phyloP scores from a whole-genome alignment of 2,797 vertebrate species.

The Lutjanus campechanus region DNA sequence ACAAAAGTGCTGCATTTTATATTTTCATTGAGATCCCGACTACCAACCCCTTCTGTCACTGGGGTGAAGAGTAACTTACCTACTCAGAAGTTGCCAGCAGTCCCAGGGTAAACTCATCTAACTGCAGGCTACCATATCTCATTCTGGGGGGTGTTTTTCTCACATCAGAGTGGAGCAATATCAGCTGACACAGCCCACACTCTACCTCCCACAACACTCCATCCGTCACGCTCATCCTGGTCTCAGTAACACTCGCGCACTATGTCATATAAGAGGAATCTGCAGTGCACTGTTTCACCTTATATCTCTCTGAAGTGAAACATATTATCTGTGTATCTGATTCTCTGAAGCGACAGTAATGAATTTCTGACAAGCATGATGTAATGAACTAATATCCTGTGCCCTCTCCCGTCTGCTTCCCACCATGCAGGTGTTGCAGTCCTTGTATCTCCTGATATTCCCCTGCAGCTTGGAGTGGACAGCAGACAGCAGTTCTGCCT shows the following conservation, averaged over 20 bases:
- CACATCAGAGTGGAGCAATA: conserved; percentile 68
- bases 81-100: conserved; percentile 38
- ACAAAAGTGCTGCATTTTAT: too few relatives aligned
- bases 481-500: conserved; percentile 89
- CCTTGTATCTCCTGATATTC: conserved; percentile 84
- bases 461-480: conserved; percentile 88
- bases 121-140: conserved; percentile 56
- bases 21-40: background rate
- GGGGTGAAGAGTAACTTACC: conserved; percentile 45
- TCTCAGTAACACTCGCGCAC: conserved; percentile 66
- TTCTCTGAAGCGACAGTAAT: background rate
- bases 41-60: conserved; percentile 1
- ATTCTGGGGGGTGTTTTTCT: conserved; percentile 74
- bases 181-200: conserved; percentile 74
- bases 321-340: background rate
- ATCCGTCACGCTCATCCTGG: conserved; percentile 55
- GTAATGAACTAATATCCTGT: conserved; percentile 7
- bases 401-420: conserved; percentile 31
- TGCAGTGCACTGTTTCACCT: conserved; percentile 29
- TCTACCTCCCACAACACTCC: conserved; percentile 61
- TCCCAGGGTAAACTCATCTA: conserved; percentile 64
- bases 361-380: background rate
- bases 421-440: conserved; percentile 87
- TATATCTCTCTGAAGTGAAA: conserved; percentile 15
- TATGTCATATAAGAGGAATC: conserved; percentile 75